A percentile compares a stretch with the other conserved stretches of the same genome.
Conservation (phyloP, 1,140 invertebrate genomes). For the Antheraea pernyi region DNA sequence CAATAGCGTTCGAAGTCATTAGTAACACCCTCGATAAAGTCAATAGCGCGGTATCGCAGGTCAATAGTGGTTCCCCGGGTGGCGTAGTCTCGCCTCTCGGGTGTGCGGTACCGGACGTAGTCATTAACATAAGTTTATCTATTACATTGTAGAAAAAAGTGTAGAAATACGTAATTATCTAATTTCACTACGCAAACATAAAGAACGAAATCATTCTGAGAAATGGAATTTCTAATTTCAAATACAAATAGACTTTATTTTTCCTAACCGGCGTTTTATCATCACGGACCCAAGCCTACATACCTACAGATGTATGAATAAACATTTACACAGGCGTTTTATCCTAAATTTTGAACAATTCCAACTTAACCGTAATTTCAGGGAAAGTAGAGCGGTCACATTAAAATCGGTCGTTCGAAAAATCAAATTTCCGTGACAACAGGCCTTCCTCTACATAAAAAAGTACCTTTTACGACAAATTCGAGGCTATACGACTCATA, state of each 20-base stretch:
- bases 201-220: not conserved
- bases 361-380: not conserved
- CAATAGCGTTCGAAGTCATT: too few species aligned
- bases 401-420: slow-evolving; percentile 45
- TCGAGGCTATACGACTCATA: slow-evolving; percentile 11
- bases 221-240: not conserved
- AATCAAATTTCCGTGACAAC: slow-evolving; percentile 55
- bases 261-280: not conserved
- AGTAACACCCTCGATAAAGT: too few species aligned
- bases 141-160: too few species aligned
- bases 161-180: not conserved
- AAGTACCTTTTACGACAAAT: slow-evolving; percentile 23
- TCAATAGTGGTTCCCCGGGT: too few species aligned
- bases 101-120: too few species aligned
- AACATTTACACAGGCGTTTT: not conserved
- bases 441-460: slow-evolving; percentile 30
- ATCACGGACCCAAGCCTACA: not conserved
- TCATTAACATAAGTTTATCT: too few species aligned
- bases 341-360: not conserved
- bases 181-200: not conserved
- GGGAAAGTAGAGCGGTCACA: slow-evolving; percentile 10
- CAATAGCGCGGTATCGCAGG: too few species aligned
- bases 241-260: not conserved
- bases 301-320: not conserved
- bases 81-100: too few species aligned